phyloP scores from a whole-genome alignment of 2,797 vertebrate genomes.

The Malacoraja senta region DNA sequence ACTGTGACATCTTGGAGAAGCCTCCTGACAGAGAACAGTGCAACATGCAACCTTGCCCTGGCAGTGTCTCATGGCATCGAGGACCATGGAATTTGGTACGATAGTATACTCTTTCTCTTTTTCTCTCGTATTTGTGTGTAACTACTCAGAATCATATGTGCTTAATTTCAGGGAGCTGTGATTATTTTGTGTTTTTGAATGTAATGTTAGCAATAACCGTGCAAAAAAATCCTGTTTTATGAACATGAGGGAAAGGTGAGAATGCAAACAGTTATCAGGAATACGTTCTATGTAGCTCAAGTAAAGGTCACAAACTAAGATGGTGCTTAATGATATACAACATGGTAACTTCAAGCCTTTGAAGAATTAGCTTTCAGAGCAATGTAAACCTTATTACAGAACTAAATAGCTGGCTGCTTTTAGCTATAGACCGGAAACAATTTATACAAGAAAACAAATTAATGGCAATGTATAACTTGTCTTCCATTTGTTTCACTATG shows the following conservation, averaged over 20 bases:
- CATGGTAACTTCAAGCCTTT: not conserved
- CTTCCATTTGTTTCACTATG: constrained; percentile 45
- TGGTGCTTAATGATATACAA: constrained; percentile 21
- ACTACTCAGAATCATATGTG: constrained; percentile 43
- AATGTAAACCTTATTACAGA: constrained; percentile 1
- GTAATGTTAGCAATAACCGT: constrained; percentile 15
- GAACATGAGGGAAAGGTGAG: not conserved
- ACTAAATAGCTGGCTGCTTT: not conserved
- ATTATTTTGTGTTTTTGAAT: constrained; percentile 45
- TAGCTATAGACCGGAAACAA: not conserved
- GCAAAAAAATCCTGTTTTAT: not conserved
- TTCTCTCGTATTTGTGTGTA: constrained; percentile 41
- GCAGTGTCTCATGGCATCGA: constrained; percentile 80
- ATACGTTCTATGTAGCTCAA: not conserved
- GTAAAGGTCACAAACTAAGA: not conserved
- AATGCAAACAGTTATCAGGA: not conserved
- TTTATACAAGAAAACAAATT: constrained; percentile 15
- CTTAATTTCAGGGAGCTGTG: constrained; percentile 46
- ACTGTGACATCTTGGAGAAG: constrained; percentile 81
- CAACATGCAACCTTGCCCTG: constrained; percentile 76
- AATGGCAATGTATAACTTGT: constrained; percentile 7
- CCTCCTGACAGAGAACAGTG: constrained; percentile 75
- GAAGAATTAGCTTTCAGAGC: not conserved
- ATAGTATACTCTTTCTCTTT: constrained; percentile 60
- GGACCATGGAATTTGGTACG: constrained; percentile 91